Conservation (phyloP, 2,113 vertebrate species). For the Halichoeres trimaculatus region DNA sequence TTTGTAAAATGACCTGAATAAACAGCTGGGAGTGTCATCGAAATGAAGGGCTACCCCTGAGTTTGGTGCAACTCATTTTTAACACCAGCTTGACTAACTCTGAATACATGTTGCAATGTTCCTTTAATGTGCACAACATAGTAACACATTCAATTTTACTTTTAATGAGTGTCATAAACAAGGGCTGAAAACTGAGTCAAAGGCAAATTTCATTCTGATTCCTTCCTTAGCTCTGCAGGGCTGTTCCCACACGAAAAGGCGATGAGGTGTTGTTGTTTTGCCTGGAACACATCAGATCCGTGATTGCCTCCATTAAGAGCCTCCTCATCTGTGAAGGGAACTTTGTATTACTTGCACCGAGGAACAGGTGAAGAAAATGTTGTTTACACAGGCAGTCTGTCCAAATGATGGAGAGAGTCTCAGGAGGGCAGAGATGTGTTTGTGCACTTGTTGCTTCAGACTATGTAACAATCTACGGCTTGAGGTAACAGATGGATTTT, state of each 20-base stretch:
- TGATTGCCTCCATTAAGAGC: not conserved
- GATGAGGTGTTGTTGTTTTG: not conserved
- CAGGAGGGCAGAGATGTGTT: not conserved
- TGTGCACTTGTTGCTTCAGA: not conserved
- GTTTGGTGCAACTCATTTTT: not conserved
- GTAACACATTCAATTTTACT: too few species aligned
- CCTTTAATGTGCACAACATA: too few species aligned
- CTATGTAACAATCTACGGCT: not conserved
- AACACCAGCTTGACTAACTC: not conserved
- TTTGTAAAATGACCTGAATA: too few species aligned
- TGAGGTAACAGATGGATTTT: slow-evolving; percentile 21
- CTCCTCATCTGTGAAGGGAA: not conserved
- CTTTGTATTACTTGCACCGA: not conserved
- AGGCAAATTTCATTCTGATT: not conserved
- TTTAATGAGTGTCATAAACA: not conserved
- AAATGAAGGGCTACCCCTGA: not conserved
- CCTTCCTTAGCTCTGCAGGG: not conserved
- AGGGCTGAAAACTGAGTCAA: not conserved
- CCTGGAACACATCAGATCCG: too few species aligned
- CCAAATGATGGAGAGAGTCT: slow-evolving; percentile 7
- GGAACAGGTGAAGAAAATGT: not conserved
- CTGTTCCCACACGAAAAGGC: not conserved
- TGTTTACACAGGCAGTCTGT: slow-evolving; percentile 13
- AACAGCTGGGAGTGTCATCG: not conserved
- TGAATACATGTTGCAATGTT: not conserved